A percentile compares a stretch with the other conserved stretches of the same genome.
phyloP scores from a whole-genome alignment of 2,888 invertebrate species.

The Oscheius sp. region DNA sequence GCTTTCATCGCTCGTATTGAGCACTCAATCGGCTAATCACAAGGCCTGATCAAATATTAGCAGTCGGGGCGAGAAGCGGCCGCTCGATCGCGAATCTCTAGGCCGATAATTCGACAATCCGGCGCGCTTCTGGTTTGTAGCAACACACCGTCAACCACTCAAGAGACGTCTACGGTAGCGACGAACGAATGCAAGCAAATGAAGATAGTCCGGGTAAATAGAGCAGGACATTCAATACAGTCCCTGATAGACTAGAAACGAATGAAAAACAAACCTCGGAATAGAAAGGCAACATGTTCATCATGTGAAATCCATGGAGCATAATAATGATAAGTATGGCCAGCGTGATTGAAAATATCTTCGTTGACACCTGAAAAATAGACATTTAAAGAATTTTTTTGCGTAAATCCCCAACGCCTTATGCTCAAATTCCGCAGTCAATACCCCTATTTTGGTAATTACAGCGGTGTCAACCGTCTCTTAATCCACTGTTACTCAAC shows the following conservation, averaged over 20 bases:
- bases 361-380: constrained; percentile 22
- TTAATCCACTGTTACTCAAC: constrained; percentile 26
- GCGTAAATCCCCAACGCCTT: not conserved
- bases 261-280: too few relatives aligned
- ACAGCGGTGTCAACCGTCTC: constrained; percentile 12
- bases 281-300: too few relatives aligned
- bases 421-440: not conserved
- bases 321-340: constrained; percentile 8
- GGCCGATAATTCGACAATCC: constrained; percentile 30
- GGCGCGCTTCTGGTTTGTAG: constrained; percentile 29
- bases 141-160: constrained; percentile 10
- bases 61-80: constrained; percentile 24
- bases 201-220: constrained; percentile 14
- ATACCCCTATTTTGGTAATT: too few relatives aligned
- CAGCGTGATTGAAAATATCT: not conserved
- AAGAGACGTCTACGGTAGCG: constrained; percentile 28
- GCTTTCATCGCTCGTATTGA: constrained; percentile 32
- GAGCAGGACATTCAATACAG: not conserved
- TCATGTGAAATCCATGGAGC: too few relatives aligned
- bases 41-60: constrained; percentile 31
- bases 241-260: constrained; percentile 14
- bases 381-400: too few relatives aligned
- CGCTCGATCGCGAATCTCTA: constrained; percentile 2
- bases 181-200: not conserved
- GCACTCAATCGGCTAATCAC: constrained; percentile 32